phyloP scores from a whole-genome alignment of 2,888 invertebrate species.

The Ephialtes manifestator region DNA sequence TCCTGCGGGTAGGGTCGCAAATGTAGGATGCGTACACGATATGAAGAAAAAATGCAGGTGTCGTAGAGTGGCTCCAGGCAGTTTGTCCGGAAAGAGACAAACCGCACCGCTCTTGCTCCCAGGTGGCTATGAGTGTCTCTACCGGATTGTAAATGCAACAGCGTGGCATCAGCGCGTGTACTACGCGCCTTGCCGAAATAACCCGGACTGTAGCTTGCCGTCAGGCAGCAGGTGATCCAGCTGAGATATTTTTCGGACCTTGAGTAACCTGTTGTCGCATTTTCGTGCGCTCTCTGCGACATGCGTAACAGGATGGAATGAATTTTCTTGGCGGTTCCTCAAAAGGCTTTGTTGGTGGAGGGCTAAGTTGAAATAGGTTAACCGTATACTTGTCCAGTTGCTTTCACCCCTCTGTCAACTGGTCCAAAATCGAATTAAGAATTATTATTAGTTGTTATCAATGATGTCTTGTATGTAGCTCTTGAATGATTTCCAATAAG shows the following conservation, averaged over 20 bases:
- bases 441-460: background rate
- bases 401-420: background rate
- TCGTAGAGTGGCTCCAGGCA: constrained; percentile 8
- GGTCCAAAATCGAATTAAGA: background rate
- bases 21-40: background rate
- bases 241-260: constrained; percentile 50
- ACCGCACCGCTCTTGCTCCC: constrained; percentile 35
- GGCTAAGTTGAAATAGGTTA: background rate
- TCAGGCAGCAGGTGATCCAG: constrained; percentile 35
- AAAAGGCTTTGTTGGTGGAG: background rate
- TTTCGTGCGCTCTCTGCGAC: background rate
- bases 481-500: no score
- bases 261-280: constrained; percentile 41
- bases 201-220: background rate
- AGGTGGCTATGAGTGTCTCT: constrained; percentile 30
- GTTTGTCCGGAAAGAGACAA: constrained; percentile 28
- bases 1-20: background rate
- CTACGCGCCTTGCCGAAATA: constrained; percentile 40
- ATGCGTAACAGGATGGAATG: constrained; percentile 40
- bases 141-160: constrained; percentile 4
- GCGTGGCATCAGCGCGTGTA: constrained; percentile 14
- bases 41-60: constrained; percentile 52
- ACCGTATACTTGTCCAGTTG: background rate
- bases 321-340: constrained; percentile 31
- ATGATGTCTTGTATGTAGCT: no score